A percentile compares a stretch with the other conserved stretches of the same genome.
Evolutionary conservation across 2,113 vertebrate genomes (phyloP).

Genomic region (Strix aluco): DNA sequence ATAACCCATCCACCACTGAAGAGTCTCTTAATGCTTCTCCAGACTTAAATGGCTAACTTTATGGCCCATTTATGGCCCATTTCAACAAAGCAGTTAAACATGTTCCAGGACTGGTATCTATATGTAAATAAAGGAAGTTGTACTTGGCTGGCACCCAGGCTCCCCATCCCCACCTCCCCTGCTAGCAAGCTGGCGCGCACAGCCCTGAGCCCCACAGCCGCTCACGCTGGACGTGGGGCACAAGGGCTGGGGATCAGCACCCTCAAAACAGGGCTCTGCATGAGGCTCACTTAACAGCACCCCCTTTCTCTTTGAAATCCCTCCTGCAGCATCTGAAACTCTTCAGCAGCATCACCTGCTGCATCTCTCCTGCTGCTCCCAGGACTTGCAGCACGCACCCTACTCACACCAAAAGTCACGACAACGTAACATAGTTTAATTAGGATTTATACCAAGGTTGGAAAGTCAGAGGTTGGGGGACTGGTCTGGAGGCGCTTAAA

Average conservation of each 20-base stretch:
- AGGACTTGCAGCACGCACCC: background rate
- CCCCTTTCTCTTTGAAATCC: background rate
- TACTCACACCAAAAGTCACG: background rate
- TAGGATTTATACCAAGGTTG: background rate
- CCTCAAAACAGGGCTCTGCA: background rate
- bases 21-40: constrained; percentile 51
- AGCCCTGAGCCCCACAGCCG: background rate
- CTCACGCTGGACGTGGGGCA: rapidly evolving
- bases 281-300: background rate
- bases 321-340: background rate
- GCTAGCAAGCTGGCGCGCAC: background rate
- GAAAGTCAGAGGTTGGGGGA: background rate
- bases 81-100: constrained; percentile 43
- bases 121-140: constrained; percentile 26
- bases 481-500: background rate
- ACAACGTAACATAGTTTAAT: background rate
- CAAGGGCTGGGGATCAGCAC: background rate
- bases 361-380: background rate
- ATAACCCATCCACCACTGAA: constrained; percentile 11
- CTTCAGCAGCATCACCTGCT: rapidly evolving
- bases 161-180: background rate
- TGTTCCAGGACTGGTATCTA: background rate
- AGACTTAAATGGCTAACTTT: constrained; percentile 35
- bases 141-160: background rate
- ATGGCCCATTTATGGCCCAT: constrained; percentile 15